These are phyloP conservation scores for Oreohelix idahoensis DNA, from an alignment of 1,140 invertebrate species.

Conservation along the genomic window DNA sequence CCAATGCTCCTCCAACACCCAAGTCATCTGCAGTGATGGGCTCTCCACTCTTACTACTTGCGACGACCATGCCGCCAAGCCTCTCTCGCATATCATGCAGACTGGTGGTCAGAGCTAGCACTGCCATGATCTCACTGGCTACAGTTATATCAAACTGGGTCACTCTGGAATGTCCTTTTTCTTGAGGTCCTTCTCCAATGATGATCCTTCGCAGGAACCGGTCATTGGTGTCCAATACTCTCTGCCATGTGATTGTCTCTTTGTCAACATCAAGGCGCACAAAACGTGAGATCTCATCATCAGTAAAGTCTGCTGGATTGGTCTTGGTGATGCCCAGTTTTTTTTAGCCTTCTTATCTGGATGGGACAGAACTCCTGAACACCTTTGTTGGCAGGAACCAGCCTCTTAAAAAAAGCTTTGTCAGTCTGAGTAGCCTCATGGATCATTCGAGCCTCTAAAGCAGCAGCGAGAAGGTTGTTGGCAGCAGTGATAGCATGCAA, in stretches of 20 bases:
- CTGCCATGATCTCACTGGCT: constrained; percentile 98
- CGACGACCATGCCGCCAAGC: constrained; percentile 93
- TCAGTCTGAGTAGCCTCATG: constrained; percentile 94
- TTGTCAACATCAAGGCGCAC: constrained; percentile 93
- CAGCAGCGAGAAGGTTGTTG: constrained; percentile 94
- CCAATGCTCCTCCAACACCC: constrained; percentile 88
- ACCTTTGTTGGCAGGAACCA: constrained; percentile 87
- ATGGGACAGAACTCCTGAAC: constrained; percentile 85
- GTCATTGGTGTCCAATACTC: too few relatives aligned
- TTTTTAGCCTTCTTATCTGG: constrained; percentile 83
- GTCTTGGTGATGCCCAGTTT: constrained; percentile 91
- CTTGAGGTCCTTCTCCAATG: too few relatives aligned
- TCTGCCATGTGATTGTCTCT: constrained; percentile 91
- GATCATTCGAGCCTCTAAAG: constrained; percentile 92
- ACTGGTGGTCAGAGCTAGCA: constrained; percentile 78
- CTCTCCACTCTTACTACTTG: constrained; percentile 84
- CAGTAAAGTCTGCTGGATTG: constrained; percentile 85
- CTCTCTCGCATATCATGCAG: constrained; percentile 90
- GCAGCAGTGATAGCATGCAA: constrained; percentile 98
- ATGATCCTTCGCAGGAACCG: too few relatives aligned
- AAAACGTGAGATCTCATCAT: constrained; percentile 86
- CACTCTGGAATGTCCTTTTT: too few relatives aligned
- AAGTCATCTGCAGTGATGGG: constrained; percentile 97
- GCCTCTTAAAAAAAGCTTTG: constrained; percentile 86
- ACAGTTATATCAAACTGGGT: constrained; percentile 92